These are phyloP conservation scores for Sarcophaga rosellei DNA, from an alignment of 2,888 invertebrate species.

Conservation along the genomic window DNA sequence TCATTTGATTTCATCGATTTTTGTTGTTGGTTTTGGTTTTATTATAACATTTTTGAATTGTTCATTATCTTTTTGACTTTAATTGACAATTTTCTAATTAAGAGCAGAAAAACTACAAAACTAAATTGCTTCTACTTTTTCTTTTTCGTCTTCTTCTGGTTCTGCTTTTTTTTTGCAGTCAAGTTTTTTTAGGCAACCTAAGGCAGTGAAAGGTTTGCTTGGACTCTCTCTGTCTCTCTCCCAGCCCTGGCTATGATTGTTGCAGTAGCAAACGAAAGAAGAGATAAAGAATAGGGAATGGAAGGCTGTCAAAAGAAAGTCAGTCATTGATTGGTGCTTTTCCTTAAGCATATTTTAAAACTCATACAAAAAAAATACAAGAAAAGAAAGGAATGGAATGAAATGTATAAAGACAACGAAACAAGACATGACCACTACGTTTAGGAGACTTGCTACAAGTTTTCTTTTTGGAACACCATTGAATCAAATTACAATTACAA, in stretches of 20 bases:
- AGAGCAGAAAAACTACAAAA: conserved; percentile 20
- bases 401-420: background rate
- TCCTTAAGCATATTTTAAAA: conserved; percentile 30
- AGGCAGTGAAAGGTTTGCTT: conserved; percentile 48
- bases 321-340: conserved; percentile 41
- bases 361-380: background rate
- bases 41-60: conserved; percentile 28
- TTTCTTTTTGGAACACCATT: no score
- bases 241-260: background rate
- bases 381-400: conserved; percentile 9
- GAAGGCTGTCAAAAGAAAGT: conserved; percentile 38
- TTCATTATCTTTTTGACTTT: conserved; percentile 45
- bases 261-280: background rate
- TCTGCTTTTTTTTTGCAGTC: background rate
- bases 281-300: background rate
- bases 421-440: conserved; percentile 52
- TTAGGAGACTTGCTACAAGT: no score
- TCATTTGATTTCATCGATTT: background rate
- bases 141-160: background rate
- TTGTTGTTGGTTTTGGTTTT: background rate
- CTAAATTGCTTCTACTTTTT: conserved; percentile 8
- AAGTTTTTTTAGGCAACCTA: background rate
- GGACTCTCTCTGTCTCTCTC: background rate
- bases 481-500: background rate
- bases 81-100: conserved; percentile 67